These are phyloP conservation scores for Thalassaphorura encarpata DNA, from an alignment of 1,140 invertebrate species.

Conservation along the genomic window DNA sequence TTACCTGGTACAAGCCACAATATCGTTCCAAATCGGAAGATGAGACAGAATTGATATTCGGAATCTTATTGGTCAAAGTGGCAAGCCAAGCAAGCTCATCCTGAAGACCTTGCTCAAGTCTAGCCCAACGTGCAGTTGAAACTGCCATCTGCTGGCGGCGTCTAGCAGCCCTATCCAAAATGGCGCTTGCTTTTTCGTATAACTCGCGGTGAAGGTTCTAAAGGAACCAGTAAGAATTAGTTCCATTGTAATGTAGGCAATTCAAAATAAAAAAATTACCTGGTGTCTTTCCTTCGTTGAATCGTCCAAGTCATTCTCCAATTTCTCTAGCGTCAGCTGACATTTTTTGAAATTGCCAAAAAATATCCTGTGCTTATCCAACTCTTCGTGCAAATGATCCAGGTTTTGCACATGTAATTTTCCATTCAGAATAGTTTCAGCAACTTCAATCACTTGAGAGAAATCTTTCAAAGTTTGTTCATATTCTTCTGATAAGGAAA, in stretches of 20 bases:
- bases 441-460: conserved; percentile 67
- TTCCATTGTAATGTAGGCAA: too few species aligned
- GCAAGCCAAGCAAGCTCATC: conserved; percentile 70
- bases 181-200: conserved; percentile 55
- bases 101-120: conserved; percentile 62
- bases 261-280: too few species aligned
- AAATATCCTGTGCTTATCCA: conserved; percentile 77
- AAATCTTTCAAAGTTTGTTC: conserved; percentile 75
- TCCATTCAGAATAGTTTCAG: conserved; percentile 61
- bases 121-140: conserved; percentile 62
- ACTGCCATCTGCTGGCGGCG: conserved; percentile 67
- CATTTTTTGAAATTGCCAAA: conserved; percentile 78
- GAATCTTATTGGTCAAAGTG: conserved; percentile 66
- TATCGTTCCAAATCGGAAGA: conserved; percentile 72
- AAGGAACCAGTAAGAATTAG: too few species aligned
- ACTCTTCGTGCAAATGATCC: conserved; percentile 69
- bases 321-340: conserved; percentile 62
- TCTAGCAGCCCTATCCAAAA: conserved; percentile 65
- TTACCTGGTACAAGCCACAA: conserved; percentile 62
- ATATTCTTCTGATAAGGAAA: conserved; percentile 68
- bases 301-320: conserved; percentile 70
- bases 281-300: conserved; percentile 65
- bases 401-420: conserved; percentile 60
- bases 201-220: conserved; percentile 63
- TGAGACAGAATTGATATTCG: conserved; percentile 61